Percentiles rank a stretch among this genome's conserved stretches.
These are phyloP conservation scores for Cassiopea andromeda DNA, from an alignment of 30 jellyfish, hydroid and myxozoan species.

Conservation along the genomic window DNA sequence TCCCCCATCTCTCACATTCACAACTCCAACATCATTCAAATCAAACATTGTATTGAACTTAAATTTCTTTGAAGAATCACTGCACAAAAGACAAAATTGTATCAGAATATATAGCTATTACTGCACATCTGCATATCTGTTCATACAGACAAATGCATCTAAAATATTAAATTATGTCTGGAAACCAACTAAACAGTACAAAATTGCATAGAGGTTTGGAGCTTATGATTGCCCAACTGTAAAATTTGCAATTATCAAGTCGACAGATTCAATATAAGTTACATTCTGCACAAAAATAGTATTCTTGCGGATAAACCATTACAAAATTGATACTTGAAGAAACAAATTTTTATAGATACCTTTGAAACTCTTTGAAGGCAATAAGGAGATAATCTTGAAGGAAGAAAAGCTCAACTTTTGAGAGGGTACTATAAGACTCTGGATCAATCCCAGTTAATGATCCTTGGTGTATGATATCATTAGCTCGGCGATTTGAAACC, in stretches of 20 bases:
- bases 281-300: too few species aligned
- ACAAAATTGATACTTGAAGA: neutral
- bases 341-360: conserved; percentile 1
- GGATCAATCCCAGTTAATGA: conserved; percentile 90
- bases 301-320: too few species aligned
- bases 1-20: conserved; percentile 94
- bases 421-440: conserved; percentile 75
- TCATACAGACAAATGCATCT: too few species aligned
- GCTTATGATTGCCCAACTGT: too few species aligned
- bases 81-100: neutral
- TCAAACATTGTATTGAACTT: conserved; percentile 79
- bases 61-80: conserved; percentile 49
- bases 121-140: too few species aligned
- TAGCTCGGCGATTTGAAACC: conserved; percentile 50
- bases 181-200: too few species aligned
- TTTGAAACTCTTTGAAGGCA: conserved; percentile 64
- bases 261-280: too few species aligned
- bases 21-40: conserved; percentile 92
- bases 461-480: conserved; percentile 68
- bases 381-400: conserved; percentile 82
- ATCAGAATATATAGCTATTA: too few species aligned
- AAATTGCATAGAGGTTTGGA: too few species aligned
- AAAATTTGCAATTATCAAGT: too few species aligned
- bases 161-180: too few species aligned
- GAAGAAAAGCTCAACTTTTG: conserved; percentile 66